These are phyloP conservation scores for Trematomus loennbergii DNA, from an alignment of 2,113 vertebrate species.

Conservation along the genomic window DNA sequence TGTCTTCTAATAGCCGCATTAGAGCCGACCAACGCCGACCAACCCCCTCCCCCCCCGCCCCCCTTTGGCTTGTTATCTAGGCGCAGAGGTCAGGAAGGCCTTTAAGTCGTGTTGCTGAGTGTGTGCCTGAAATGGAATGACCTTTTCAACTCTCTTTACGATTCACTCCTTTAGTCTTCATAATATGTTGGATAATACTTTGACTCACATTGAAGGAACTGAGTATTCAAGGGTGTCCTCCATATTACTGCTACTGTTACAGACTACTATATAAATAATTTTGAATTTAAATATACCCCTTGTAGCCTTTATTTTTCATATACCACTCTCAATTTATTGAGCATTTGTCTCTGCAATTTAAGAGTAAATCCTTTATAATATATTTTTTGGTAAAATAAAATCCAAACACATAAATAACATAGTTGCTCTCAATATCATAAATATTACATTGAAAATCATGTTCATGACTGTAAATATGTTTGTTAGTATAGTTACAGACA, in stretches of 20 bases:
- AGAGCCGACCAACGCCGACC: slow-evolving; percentile 73
- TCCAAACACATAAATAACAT: neutral
- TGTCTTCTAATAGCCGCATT: slow-evolving; percentile 90
- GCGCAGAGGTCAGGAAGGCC: slow-evolving; percentile 90
- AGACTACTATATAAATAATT: neutral
- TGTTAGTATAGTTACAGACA: neutral
- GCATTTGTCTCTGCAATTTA: neutral
- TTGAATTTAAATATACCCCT: neutral
- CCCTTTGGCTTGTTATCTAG: slow-evolving; percentile 86
- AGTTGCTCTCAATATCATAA: neutral
- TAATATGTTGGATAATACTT: slow-evolving; percentile 13
- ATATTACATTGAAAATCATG: neutral
- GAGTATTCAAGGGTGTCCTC: neutral
- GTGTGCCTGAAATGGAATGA: slow-evolving; percentile 89
- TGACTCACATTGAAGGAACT: neutral
- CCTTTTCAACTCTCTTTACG: slow-evolving; percentile 90
- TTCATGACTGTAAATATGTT: neutral
- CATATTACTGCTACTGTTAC: neutral
- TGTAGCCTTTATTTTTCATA: neutral
- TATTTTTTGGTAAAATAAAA: neutral
- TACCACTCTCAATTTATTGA: neutral
- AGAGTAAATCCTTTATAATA: neutral
- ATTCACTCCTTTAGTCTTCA: slow-evolving; percentile 57
- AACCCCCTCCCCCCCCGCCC: slow-evolving; percentile 78
- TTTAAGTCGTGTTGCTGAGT: slow-evolving; percentile 90